phyloP scores from a whole-genome alignment of 1,140 invertebrate species.

The Ceratina australensis region DNA sequence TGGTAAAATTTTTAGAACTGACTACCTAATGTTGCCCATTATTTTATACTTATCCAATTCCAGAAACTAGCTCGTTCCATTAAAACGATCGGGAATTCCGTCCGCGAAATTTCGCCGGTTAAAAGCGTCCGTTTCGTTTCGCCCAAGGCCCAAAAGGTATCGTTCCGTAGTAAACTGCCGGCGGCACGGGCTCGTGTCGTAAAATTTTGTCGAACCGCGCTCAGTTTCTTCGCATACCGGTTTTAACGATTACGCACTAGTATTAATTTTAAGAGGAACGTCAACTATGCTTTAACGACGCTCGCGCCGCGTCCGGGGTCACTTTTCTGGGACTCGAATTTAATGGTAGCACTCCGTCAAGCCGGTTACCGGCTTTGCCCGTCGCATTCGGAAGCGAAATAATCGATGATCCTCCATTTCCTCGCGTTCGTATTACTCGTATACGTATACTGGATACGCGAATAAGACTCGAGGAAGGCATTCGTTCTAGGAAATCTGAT shows the following conservation, averaged over 20 bases:
- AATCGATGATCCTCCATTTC: not conserved
- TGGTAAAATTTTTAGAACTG: not conserved
- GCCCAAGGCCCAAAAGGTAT: slow-evolving; percentile 37
- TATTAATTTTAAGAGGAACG: slow-evolving; percentile 41
- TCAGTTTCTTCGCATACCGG: slow-evolving; percentile 31
- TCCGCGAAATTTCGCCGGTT: not conserved
- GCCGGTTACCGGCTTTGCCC: not conserved
- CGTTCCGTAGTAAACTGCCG: slow-evolving; percentile 23
- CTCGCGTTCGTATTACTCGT: no score
- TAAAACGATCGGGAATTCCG: not conserved
- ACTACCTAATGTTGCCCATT: no score
- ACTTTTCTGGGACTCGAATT: slow-evolving; percentile 22
- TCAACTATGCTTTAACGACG: slow-evolving; percentile 36
- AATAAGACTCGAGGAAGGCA: no score
- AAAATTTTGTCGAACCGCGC: slow-evolving; percentile 25
- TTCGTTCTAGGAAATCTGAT: no score
- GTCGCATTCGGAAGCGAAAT: not conserved
- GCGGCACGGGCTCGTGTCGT: slow-evolving; percentile 4
- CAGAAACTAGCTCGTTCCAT: not conserved
- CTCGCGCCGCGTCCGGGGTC: slow-evolving; percentile 1
- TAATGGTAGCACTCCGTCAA: slow-evolving; percentile 21
- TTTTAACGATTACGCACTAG: slow-evolving; percentile 29
- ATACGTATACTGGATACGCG: no score
- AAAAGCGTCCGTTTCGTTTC: slow-evolving; percentile 23
- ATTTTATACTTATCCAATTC: not conserved